Evolutionary conservation across 1,140 invertebrate genomes (phyloP).

Genomic region (Hycleus phaleratus): DNA sequence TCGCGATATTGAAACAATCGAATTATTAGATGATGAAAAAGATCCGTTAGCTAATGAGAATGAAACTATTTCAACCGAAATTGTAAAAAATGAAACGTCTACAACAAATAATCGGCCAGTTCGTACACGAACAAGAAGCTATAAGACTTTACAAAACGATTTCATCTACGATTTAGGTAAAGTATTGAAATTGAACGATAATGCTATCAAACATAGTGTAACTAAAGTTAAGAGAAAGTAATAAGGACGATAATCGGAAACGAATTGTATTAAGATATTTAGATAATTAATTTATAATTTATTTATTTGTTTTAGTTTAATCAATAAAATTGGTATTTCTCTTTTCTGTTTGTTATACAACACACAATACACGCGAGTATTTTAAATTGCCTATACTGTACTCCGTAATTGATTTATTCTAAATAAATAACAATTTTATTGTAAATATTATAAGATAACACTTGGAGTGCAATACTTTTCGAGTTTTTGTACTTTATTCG

Average conservation of each 20-base stretch:
- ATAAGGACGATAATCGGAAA: background rate
- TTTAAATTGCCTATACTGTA: no score
- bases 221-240: slow-evolving; percentile 1
- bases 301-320: no score
- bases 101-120: slow-evolving; percentile 43
- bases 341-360: no score
- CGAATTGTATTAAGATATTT: no score
- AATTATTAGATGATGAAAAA: background rate
- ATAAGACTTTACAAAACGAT: slow-evolving; percentile 56
- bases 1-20: background rate
- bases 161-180: slow-evolving; percentile 57
- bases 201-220: background rate
- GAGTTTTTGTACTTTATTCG: no score
- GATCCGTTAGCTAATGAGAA: background rate
- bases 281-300: no score
- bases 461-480: no score
- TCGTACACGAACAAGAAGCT: slow-evolving; percentile 45
- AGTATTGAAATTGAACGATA: slow-evolving; percentile 13
- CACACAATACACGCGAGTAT: no score
- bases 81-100: background rate
- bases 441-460: no score
- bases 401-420: no score
- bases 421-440: no score
- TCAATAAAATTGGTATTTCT: no score
- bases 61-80: slow-evolving; percentile 1